Base-by-base conservation (phyloP, 2,888 invertebrate genomes). In the Euspilapteryx auroguttella region DNA sequence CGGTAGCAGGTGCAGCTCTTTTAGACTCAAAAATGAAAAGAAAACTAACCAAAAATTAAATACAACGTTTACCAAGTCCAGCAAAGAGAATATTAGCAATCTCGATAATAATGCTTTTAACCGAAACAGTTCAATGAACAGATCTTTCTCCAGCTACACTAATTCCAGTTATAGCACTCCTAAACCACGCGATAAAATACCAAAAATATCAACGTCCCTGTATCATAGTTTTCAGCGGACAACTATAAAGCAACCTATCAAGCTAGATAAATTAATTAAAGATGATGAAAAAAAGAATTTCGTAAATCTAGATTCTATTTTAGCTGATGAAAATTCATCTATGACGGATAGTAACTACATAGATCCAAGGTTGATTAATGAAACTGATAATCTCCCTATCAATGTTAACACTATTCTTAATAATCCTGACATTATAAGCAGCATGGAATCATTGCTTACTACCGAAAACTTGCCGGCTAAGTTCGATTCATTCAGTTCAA, bases 321-420 rank as follows among this genome's bases (percentile, higher is more conserved):
- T 75, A 12, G 42, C 51, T 24, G 64, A 61, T 30, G 71, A 71
- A 32, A 69, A 66, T 37, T 57, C 62, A 32, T 69, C 75, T 17
- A 63, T 71, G 57, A 64, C 71, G 13, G 80, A 73, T 42, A 73
- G 75, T 47, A 71, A 64, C 47, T 75, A 75, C 35, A 75, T 81
- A 34, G 81, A 82, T 48, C 80, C 80, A 14, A 63, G 76, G 40
- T 65, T 86, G 32, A 86, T 86, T 32, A 86, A 86, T 53, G 82
- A 82, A 58, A 82, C 81, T 50, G 85, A 86, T 53, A 85, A 85
- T 61, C 63, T 86, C 27, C 79, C 83, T 11, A 80, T 85, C 21
- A 77, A 75, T 42, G 73, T 78, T 11, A 75, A 69, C 37, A 78
- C 69, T 14, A 63, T 78, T 38, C 44, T 73, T 37, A 69, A 76